Percentiles rank a stretch among this genome's conserved stretches.
Evolutionary conservation across 2,113 vertebrate species (phyloP).

Genomic region (Nesogale talazaci): DNA sequence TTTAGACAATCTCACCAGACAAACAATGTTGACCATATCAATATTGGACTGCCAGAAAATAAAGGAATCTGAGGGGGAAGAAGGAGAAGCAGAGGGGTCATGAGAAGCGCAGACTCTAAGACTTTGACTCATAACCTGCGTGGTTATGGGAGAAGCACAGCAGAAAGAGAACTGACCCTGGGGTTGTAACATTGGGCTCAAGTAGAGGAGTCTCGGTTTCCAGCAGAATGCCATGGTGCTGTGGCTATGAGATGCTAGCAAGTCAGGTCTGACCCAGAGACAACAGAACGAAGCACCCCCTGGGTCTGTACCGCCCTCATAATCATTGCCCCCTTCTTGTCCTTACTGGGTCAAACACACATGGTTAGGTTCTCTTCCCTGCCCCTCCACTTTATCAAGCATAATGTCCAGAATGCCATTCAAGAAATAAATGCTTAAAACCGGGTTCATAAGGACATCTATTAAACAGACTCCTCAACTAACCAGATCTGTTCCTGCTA

Average conservation of each 20-base stretch:
- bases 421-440: background rate
- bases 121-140: background rate
- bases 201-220: too few relatives aligned
- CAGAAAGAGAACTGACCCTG: background rate
- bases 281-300: too few relatives aligned
- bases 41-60: background rate
- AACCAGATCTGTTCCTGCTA: background rate
- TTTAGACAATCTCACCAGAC: background rate
- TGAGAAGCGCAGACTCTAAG: background rate
- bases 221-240: too few relatives aligned
- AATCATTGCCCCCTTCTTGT: too few relatives aligned
- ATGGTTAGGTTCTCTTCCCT: too few relatives aligned
- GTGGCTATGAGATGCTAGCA: too few relatives aligned
- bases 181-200: background rate
- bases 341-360: too few relatives aligned
- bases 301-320: too few relatives aligned
- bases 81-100: background rate
- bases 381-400: too few relatives aligned
- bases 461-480: background rate
- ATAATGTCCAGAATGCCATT: too few relatives aligned
- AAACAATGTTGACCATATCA: background rate
- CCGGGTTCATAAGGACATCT: constrained; percentile 16
- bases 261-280: too few relatives aligned
- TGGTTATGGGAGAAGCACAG: background rate
- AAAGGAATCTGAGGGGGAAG: background rate